Conservation (phyloP, 1,140 invertebrate species). For the Octopus bimaculoides region DNA sequence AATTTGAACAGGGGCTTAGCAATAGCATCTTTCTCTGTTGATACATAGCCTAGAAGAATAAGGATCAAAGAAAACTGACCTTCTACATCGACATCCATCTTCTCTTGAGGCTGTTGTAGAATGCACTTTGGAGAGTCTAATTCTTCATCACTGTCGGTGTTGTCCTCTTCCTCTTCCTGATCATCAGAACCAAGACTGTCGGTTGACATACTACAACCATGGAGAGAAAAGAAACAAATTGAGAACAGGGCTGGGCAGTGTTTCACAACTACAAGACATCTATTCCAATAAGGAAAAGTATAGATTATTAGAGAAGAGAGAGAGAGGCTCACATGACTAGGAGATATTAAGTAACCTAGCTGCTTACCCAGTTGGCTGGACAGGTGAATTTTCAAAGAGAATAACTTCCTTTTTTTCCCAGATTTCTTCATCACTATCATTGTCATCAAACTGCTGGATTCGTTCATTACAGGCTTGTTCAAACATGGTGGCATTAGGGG, state of each 20-base stretch:
- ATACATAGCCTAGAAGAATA: not conserved
- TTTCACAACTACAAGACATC: too few relatives aligned
- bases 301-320: too few relatives aligned
- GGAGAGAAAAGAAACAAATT: too few relatives aligned
- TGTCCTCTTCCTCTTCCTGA: slow-evolving; percentile 44
- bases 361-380: slow-evolving; percentile 6
- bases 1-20: not conserved
- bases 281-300: too few relatives aligned
- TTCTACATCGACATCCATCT: slow-evolving; percentile 61
- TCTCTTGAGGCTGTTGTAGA: slow-evolving; percentile 42
- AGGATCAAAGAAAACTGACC: slow-evolving; percentile 43
- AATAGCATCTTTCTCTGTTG: not conserved
- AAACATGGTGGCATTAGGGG: slow-evolving; percentile 60
- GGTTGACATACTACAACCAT: not conserved
- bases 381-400: slow-evolving; percentile 32
- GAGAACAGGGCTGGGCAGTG: too few relatives aligned
- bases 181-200: not conserved
- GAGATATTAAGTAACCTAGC: too few relatives aligned
- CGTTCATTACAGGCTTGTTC: slow-evolving; percentile 62
- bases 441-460: slow-evolving; percentile 59
- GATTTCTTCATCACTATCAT: slow-evolving; percentile 59
- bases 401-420: slow-evolving; percentile 60
- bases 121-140: slow-evolving; percentile 51
- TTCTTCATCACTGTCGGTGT: slow-evolving; percentile 54
- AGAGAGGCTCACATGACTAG: too few relatives aligned